Evolutionary conservation across 2,113 vertebrate genomes (phyloP), one percentile per base, ranked within the genome.

Genomic region (Rhadina sibilatrix): DNA sequence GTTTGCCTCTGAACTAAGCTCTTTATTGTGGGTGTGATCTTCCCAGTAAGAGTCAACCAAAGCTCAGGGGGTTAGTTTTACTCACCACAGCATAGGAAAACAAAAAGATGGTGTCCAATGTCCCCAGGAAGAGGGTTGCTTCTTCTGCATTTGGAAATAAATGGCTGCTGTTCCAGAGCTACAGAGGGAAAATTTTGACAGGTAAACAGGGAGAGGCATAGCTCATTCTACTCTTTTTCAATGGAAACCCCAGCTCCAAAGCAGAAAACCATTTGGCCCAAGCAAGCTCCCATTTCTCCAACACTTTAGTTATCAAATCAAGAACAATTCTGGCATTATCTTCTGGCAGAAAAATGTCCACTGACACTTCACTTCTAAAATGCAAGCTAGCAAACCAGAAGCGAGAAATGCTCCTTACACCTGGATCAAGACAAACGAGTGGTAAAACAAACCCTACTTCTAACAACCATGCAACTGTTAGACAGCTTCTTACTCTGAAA

Each of bases 1-100:
- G 49, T 10, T 12, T 66, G 38, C 33, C 46, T 63, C 49, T 57
- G 25, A 90, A 57, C 37, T 40, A 70, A 86, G 54, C 17, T 88
- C 90, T 94, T 57, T 31, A 33, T 76, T 4, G 4, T 33, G 23
- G 21, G 9, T 25, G 59, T 50, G 46, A 87, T 44, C 40, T 75
- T n/a, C n/a, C 24, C 24, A 44, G 8, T 16, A n/a, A 54, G 24
- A 84, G 28, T 78, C 44, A 76, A 63, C 2, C 21, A n/a, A 30
- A 90, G n/a, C 33, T 46, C 12, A 68, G 60, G 50, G 22, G 5
- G 3, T 92, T 61, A 82, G 20, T 81, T 89, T 63, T 71, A 98
- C 99, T 98, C 96, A 99, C 99, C 98, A 99, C 96, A n/a, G 99
- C 99, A 33, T 99, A 99, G 17, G 99, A 99, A 97, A 99, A 99